Conservation (phyloP, 2,113 vertebrate genomes). For the Gorsachius goisagi region DNA sequence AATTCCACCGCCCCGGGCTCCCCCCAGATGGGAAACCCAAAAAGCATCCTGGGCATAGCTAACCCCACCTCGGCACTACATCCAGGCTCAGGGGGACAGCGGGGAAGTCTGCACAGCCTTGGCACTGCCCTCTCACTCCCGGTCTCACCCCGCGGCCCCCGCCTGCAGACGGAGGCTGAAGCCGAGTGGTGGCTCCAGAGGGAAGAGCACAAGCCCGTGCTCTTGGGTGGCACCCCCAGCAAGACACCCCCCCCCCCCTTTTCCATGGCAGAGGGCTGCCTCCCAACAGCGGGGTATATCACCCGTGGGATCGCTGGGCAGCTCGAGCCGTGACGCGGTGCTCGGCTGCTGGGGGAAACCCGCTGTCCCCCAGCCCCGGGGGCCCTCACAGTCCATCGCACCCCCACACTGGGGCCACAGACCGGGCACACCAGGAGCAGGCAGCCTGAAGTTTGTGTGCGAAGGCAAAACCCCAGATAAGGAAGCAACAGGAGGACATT, state of each 20-base stretch:
- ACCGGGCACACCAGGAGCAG: background rate
- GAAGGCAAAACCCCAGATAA: background rate
- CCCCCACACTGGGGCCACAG: background rate
- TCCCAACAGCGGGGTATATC: background rate
- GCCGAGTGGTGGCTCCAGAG: no score
- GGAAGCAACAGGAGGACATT: background rate
- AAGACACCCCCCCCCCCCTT: background rate
- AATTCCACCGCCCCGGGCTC: background rate
- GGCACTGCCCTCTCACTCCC: no score
- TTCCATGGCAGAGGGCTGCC: background rate
- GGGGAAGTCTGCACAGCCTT: background rate
- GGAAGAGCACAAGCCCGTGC: fast-evolving
- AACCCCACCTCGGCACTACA: background rate
- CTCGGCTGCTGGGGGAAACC: background rate
- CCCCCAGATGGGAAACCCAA: background rate
- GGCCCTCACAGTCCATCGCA: background rate
- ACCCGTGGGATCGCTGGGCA: fast-evolving
- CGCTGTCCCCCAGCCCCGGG: background rate
- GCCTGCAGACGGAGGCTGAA: background rate
- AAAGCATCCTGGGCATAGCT: background rate
- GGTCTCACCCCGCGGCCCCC: fast-evolving
- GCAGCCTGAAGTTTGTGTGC: no score
- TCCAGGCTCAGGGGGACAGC: fast-evolving
- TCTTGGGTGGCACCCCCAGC: background rate
- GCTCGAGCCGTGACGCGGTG: fast-evolving